These are phyloP conservation scores for Dicaeum eximium DNA, from an alignment of 2,113 vertebrate species.

Conservation along the genomic window DNA sequence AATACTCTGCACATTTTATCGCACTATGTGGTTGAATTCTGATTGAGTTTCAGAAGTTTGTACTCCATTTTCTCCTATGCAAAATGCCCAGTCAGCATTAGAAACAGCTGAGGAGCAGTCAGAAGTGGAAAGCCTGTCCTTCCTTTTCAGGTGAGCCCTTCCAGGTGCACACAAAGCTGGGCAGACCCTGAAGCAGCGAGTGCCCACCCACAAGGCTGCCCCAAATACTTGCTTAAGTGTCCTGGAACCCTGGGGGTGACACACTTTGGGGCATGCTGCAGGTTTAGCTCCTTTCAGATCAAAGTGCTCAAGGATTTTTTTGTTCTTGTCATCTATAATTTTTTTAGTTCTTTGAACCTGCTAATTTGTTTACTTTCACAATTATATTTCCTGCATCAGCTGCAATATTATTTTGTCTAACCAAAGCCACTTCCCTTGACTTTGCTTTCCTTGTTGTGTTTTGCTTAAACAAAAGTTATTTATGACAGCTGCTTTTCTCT, in stretches of 20 bases:
- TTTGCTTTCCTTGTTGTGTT: neutral
- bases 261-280: neutral
- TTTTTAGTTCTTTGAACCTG: constrained; percentile 6
- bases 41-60: neutral
- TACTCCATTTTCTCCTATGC: neutral
- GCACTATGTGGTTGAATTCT: neutral
- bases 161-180: neutral
- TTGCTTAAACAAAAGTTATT: neutral
- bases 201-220: neutral
- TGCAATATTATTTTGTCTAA: neutral
- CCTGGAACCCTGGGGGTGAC: neutral
- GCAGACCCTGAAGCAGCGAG: neutral
- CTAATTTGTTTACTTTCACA: neutral
- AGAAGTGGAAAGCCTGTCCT: neutral
- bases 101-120: neutral
- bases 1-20: neutral
- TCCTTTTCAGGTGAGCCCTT: neutral
- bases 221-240: neutral
- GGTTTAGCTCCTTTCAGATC: neutral
- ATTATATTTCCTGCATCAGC: neutral
- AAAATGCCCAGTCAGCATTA: neutral
- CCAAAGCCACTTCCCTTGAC: neutral
- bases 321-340: neutral
- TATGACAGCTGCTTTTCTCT: neutral
- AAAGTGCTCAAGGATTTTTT: neutral